Conservation (phyloP, 1,140 invertebrate genomes). For the Drosophila saltans region DNA sequence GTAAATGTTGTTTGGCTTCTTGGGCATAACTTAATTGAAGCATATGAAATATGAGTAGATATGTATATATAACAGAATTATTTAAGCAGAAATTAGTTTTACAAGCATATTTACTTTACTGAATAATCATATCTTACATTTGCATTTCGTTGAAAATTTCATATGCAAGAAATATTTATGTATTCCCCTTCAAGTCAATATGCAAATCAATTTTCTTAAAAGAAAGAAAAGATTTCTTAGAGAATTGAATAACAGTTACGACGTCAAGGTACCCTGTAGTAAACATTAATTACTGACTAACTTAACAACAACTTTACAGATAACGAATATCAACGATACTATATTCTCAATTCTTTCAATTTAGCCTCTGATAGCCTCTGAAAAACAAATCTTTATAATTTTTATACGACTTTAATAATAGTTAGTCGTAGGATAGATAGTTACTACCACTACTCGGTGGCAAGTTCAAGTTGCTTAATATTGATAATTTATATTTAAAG, state of each 20-base stretch:
- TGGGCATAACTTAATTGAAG: slow-evolving; percentile 4
- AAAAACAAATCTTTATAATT: no score
- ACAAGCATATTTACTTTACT: slow-evolving; percentile 8
- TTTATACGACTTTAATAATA: no score
- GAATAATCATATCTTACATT: slow-evolving; percentile 9
- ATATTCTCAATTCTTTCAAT: no score
- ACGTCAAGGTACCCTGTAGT: background rate
- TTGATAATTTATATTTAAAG: no score
- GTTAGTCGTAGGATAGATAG: no score
- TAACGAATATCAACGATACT: no score
- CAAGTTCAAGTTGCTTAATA: no score
- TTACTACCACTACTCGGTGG: no score
- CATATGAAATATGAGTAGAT: background rate
- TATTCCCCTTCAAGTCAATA: slow-evolving; percentile 36
- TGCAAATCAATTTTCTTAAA: slow-evolving; percentile 50
- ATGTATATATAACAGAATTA: slow-evolving; percentile 2
- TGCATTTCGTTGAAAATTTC: slow-evolving; percentile 15
- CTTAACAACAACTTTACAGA: no score
- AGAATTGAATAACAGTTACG: background rate
- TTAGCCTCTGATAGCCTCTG: no score
- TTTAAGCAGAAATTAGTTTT: slow-evolving; percentile 15
- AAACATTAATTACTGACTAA: no score
- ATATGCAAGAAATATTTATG: slow-evolving; percentile 15
- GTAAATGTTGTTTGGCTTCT: background rate
- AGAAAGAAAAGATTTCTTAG: background rate